Evolutionary conservation across 2,113 vertebrate genomes (phyloP).

Genomic region (Oostethus manadensis): DNA sequence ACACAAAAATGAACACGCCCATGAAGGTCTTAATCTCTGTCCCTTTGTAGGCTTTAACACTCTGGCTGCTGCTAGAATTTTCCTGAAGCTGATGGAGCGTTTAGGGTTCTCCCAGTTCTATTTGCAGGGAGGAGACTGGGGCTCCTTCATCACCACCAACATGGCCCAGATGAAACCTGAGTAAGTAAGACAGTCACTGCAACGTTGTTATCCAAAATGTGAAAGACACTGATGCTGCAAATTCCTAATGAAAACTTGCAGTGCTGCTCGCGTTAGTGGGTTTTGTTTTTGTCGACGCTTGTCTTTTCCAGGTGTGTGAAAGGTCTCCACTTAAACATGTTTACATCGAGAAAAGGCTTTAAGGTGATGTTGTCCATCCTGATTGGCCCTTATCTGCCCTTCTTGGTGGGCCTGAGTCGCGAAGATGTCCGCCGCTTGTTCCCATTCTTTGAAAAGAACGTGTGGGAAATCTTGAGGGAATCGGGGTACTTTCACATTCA

Average conservation of each 20-base stretch:
- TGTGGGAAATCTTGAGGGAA: constrained; percentile 71
- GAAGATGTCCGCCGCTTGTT: constrained; percentile 75
- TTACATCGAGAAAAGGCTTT: not conserved
- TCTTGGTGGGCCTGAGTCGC: constrained; percentile 76
- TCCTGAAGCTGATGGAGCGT: constrained; percentile 84
- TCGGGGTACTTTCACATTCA: constrained; percentile 83
- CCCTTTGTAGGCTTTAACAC: constrained; percentile 68
- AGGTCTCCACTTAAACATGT: constrained; percentile 80
- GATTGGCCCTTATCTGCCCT: constrained; percentile 79
- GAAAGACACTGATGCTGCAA: constrained; percentile 9
- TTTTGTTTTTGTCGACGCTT: not conserved
- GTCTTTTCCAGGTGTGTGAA: constrained; percentile 70
- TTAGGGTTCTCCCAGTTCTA: constrained; percentile 81
- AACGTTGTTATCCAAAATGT: not conserved
- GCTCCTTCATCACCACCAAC: constrained; percentile 72
- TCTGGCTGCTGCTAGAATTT: constrained; percentile 75
- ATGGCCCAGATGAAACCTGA: constrained; percentile 86
- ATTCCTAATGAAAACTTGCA: constrained; percentile 10
- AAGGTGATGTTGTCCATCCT: constrained; percentile 59
- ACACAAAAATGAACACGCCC: not conserved
- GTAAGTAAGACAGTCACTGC: constrained; percentile 63
- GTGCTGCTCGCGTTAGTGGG: not conserved
- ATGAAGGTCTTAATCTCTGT: not conserved
- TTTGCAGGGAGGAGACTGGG: constrained; percentile 88
- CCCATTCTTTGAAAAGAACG: constrained; percentile 77